These are phyloP conservation scores for Rhinogobius similis DNA, from an alignment of 2,113 vertebrate genomes.

Conservation along the genomic window DNA sequence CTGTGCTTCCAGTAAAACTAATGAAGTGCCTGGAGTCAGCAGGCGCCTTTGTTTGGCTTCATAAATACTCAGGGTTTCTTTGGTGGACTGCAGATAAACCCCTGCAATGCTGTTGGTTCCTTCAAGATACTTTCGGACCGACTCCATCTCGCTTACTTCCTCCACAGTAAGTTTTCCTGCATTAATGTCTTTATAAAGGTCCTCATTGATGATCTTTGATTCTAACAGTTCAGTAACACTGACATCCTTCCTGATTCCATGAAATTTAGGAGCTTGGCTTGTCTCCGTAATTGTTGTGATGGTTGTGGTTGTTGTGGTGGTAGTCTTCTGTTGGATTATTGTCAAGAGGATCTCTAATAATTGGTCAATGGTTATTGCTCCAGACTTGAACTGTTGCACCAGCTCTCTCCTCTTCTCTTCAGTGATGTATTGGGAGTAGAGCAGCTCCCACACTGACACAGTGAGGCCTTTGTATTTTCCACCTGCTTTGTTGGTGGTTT, in stretches of 20 bases:
- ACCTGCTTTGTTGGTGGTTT: conserved; percentile 59
- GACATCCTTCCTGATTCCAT: conserved; percentile 77
- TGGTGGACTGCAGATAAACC: conserved; percentile 76
- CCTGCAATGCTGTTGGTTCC: conserved; percentile 84
- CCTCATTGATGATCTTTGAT: conserved; percentile 77
- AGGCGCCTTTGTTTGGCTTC: conserved; percentile 74
- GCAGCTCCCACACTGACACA: conserved; percentile 79
- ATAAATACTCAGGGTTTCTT: conserved; percentile 79
- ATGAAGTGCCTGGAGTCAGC: conserved; percentile 73
- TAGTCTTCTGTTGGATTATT: conserved; percentile 40
- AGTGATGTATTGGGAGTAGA: conserved; percentile 79
- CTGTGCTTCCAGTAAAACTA: conserved; percentile 77
- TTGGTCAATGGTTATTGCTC: conserved; percentile 60
- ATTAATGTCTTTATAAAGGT: conserved; percentile 74
- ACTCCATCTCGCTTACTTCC: conserved; percentile 75
- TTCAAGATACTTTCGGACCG: conserved; percentile 83
- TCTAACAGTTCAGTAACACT: conserved; percentile 79
- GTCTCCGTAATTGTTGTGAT: conserved; percentile 31
- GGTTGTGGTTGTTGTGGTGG: conserved; percentile 12
- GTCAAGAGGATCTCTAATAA: conserved; percentile 70
- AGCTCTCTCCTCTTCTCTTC: conserved; percentile 74
- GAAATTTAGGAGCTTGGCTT: conserved; percentile 65
- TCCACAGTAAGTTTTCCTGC: conserved; percentile 78
- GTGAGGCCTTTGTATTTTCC: conserved; percentile 76
- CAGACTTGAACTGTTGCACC: conserved; percentile 65